Evolutionary conservation across 2,888 invertebrate genomes (phyloP).

Genomic region (Trisateles emortualis): DNA sequence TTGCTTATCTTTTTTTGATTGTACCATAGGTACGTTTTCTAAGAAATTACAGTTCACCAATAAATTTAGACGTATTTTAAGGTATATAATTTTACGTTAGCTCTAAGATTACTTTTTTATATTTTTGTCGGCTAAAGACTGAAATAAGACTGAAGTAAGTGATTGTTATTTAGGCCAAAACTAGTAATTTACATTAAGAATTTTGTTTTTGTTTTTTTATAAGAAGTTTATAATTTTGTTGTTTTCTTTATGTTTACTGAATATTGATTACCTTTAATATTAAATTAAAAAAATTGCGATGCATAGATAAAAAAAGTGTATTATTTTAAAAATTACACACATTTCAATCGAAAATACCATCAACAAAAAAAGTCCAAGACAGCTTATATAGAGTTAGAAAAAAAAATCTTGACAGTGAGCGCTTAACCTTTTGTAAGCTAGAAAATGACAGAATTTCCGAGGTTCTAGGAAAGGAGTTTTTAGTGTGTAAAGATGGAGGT

Average conservation of each 20-base stretch:
- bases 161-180: slow-evolving; percentile 4
- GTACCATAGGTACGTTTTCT: not conserved
- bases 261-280: slow-evolving; percentile 10
- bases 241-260: slow-evolving; percentile 8
- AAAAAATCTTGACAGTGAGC: no score
- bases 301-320: no score
- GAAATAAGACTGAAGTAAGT: not conserved
- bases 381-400: no score
- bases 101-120: slow-evolving; percentile 3
- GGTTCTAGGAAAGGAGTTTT: no score
- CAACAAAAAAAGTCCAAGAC: no score
- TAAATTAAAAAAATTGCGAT: not conserved
- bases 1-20: not conserved
- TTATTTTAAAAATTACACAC: no score
- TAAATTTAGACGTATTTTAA: slow-evolving; percentile 4
- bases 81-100: not conserved
- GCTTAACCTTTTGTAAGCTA: no score
- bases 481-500: no score
- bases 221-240: slow-evolving; percentile 5
- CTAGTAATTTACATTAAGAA: slow-evolving; percentile 5
- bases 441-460: no score
- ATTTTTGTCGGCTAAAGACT: not conserved
- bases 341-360: no score
- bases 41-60: not conserved
- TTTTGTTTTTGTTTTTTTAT: slow-evolving; percentile 1